Base-by-base conservation (phyloP, 23 tunicate genomes). In the Corella eumyota region DNA sequence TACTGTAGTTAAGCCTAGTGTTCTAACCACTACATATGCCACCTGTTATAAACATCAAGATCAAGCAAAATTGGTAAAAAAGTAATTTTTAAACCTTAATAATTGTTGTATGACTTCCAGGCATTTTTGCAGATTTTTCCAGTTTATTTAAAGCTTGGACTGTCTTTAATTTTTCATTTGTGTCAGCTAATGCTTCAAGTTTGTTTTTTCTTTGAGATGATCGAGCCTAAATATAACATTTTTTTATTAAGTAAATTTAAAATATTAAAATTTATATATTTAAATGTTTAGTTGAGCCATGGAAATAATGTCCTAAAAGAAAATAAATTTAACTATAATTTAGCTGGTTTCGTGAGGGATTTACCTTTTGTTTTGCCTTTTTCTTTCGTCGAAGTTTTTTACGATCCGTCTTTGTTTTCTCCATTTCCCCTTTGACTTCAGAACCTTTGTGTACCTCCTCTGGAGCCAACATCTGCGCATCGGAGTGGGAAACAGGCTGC, bases 341-440 rank as follows among this genome's bases (percentile, higher is more conserved):
- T n/a, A n/a, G n/a, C n/a, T n/a, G n/a, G n/a, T n/a, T n/a, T n/a
- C n/a, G n/a, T n/a, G n/a, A n/a, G n/a, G n/a, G 15, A 54, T 51
- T 53, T 36, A 82, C 92, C 61, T 82, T 82, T 50, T 72, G 72
- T 45, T 33, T 60, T 31, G 73, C 56, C 32, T 79, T 70, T 66
- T 84, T 84, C 50, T 84, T 84, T 47, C 94, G 64, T 62, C 83
- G 56, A 48, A 69, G 83, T 20, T 83, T 67, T 56, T 84, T 84
- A 31, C 56, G 67, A 63, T 84, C 94, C 0, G 83, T 70, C 3
- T 68, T 2, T n/a, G 83, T 75, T 49, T 76, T 84, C 55, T 84
- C 94, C 40, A 56, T 48, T 20, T 84, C 83, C 23, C 60, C 73
- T 35, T 65, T 69, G 2, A 32, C 4, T 1, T 71, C 64, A 21